Conservation (phyloP, 2,113 vertebrate species). For the Cygnus buccinator region DNA sequence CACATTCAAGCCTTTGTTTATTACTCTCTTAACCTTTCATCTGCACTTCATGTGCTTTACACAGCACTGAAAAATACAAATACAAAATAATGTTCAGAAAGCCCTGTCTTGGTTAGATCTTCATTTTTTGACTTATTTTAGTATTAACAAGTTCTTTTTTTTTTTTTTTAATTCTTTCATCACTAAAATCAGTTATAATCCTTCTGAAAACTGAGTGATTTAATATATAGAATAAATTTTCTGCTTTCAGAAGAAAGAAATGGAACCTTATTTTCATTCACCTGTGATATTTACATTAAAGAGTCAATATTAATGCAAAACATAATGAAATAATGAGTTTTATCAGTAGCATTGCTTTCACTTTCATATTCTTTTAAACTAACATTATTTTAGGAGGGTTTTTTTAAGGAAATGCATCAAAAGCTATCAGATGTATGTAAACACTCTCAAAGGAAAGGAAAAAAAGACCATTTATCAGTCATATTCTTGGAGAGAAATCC, state of each 20-base stretch:
- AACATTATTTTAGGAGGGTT: not conserved
- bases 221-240: not conserved
- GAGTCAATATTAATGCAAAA: not conserved
- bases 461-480: slow-evolving; percentile 43
- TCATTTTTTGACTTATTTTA: not conserved
- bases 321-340: slow-evolving; percentile 4
- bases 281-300: not conserved
- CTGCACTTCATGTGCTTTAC: slow-evolving; percentile 2
- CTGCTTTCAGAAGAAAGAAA: not conserved
- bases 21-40: slow-evolving; percentile 50
- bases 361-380: not conserved
- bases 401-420: slow-evolving; percentile 4
- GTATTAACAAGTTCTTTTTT: not conserved
- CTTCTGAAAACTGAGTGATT: not conserved
- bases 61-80: slow-evolving; percentile 20
- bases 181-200: not conserved
- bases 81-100: not conserved
- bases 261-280: not conserved
- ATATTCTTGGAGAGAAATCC: slow-evolving; percentile 32
- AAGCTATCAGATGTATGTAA: not conserved
- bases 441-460: slow-evolving; percentile 13
- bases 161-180: not conserved
- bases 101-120: not conserved
- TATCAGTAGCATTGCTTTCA: not conserved
- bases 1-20: slow-evolving; percentile 25